Base-by-base conservation (phyloP, 2,113 vertebrate species). In the Melanocharis versteri region DNA sequence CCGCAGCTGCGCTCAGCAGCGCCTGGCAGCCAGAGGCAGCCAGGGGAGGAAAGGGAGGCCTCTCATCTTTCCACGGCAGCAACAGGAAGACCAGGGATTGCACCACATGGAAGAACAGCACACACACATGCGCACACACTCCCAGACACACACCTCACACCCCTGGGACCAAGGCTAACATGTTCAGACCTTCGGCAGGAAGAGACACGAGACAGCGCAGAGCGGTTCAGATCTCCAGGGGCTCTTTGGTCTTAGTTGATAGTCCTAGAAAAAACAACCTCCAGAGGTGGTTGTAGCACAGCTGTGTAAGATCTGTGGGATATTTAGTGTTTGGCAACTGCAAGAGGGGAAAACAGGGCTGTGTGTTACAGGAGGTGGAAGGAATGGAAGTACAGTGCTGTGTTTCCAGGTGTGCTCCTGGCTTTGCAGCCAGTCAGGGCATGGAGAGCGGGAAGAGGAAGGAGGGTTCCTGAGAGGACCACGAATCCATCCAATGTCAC, bases 181-280 rank as follows among this genome's bases (percentile, higher is more conserved):
- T 56, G 91, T 93, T 81, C 90, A 95, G 92, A 90, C 88, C 94
- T 93, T 96, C 82, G 76, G 93, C 90, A 86, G 88, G 33, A 88
- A 95, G 94, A 91, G 83, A 94, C 71, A 86, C 28, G 33, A 92
- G 94, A 94, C 78, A 87, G 92, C 21, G 19, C 82, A 78, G 83
- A 87, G 95, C 85, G 15, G 81, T 81, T 69, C 73, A 71, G 90
- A 96, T 96, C 94, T 96, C 93, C 94, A 97, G 93, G 95, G 95
- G 90, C 91, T 97, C 96, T 97, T 95, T 97, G 96, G 96, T 96
- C 96, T 96, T 94, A 92, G 95, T 94, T 96, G 91, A 95, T 90
- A 95, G 92, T 96, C 75, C 88, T 89, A 93, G 85, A 96, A 91
- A 91, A 81, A 83, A 78, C 89, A 91, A 90, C 85, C 90, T 81